Evolutionary conservation across 2,797 vertebrate species (phyloP).

Genomic region (Caiman crocodilus): DNA sequence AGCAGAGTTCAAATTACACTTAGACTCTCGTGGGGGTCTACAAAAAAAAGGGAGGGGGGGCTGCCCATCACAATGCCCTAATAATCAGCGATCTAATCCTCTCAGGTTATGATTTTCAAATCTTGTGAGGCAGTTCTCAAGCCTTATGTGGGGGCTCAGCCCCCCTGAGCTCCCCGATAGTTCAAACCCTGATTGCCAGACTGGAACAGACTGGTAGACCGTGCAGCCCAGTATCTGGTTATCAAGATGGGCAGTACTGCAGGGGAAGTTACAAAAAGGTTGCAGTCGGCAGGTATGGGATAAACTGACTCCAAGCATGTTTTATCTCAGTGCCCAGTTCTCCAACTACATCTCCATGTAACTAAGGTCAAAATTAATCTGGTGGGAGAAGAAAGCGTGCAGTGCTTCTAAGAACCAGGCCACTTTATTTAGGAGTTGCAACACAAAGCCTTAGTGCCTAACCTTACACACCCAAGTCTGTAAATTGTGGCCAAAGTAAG

Average conservation of each 20-base stretch:
- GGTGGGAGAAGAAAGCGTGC: background rate
- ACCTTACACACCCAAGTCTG: background rate
- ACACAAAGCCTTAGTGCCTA: background rate
- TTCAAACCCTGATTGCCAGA: too few species aligned
- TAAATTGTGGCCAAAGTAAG: conserved; percentile 43
- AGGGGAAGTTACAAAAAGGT: background rate
- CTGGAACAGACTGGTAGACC: too few species aligned
- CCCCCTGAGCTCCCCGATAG: too few species aligned
- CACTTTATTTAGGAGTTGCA: background rate
- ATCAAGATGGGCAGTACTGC: background rate
- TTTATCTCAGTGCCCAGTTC: fast-evolving
- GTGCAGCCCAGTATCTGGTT: background rate
- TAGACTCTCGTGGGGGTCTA: too few species aligned
- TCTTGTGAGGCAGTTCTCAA: too few species aligned
- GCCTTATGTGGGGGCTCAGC: too few species aligned
- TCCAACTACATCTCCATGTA: fast-evolving
- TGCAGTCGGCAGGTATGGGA: fast-evolving
- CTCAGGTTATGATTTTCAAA: too few species aligned
- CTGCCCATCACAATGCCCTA: too few species aligned
- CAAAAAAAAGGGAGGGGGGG: too few species aligned
- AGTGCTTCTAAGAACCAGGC: background rate
- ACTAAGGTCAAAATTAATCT: background rate
- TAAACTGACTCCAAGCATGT: fast-evolving
- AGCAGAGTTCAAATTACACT: background rate
- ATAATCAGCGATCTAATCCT: too few species aligned